Percentiles rank a stretch among this genome's conserved stretches.
Evolutionary conservation across 2,888 invertebrate genomes (phyloP).

Genomic region (Cataglyphis albicans): DNA sequence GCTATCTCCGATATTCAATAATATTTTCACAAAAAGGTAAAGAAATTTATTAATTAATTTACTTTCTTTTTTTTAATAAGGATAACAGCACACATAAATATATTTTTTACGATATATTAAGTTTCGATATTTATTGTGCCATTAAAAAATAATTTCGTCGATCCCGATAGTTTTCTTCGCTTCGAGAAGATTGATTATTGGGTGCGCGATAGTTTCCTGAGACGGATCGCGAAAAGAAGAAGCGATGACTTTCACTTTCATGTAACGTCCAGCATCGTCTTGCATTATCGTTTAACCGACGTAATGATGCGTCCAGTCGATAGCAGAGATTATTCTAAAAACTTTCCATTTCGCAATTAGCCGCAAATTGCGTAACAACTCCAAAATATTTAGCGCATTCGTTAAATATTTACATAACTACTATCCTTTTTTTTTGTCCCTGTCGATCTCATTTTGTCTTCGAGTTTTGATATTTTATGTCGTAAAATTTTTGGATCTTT

Average conservation of each 20-base stretch:
- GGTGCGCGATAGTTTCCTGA: constrained; percentile 64
- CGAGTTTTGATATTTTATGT: constrained; percentile 15
- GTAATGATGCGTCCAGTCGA: constrained; percentile 69
- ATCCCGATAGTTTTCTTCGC: constrained; percentile 28
- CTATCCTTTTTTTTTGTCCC: background rate
- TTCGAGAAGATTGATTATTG: constrained; percentile 50
- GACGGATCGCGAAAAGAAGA: constrained; percentile 66
- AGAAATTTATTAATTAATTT: background rate
- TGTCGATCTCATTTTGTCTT: constrained; percentile 10
- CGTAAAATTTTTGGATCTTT: background rate
- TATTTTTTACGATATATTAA: background rate
- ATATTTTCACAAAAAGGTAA: background rate
- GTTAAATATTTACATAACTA: constrained; percentile 23
- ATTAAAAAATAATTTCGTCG: constrained; percentile 17
- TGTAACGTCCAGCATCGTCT: constrained; percentile 65
- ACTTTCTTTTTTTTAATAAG: too few species aligned
- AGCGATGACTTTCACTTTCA: constrained; percentile 73
- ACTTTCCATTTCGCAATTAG: constrained; percentile 60
- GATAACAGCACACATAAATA: background rate
- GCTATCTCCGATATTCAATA: background rate
- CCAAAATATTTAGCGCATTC: background rate
- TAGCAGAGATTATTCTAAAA: constrained; percentile 50
- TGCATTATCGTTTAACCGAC: constrained; percentile 57
- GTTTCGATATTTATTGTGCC: background rate
- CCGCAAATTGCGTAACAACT: constrained; percentile 24